Evolutionary conservation across 2,113 vertebrate genomes (phyloP), one percentile per base, ranked within the genome.

Genomic region (Heliornis fulica): DNA sequence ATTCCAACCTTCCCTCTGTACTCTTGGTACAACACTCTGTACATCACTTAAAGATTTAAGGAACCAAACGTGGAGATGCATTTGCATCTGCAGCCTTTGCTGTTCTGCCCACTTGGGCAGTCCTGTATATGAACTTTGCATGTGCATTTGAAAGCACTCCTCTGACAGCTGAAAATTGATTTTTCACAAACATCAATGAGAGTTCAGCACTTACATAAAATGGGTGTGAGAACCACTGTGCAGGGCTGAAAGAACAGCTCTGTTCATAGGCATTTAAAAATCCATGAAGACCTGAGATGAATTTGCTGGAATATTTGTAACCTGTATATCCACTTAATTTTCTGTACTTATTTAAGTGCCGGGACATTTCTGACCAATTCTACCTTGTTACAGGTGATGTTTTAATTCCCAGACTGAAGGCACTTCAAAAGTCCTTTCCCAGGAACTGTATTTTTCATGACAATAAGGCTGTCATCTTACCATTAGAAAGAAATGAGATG

Each of bases 401-500:
- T 93, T 96, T 95, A 96, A 92, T 87, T 96, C 81, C 54, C 48
- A 89, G 15, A 51, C 68, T 32, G 60, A 95, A 86, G 31, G 45
- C 15, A 64, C 64, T 90, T 95, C 89, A 63, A 4, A 95, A 89
- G 56, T 74, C 75, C 56, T 96, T 81, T 86, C 72, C 43, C 40
- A 48, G 56, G 40, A 90, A 68, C 71, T 59, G 0, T 74, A 50
- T 69, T 91, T 93, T 94, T 94, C 38, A 11, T 64, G 60, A 85
- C 64, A 93, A 70, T 86, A 83, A 59, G 71, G 10, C 82, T 96
- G 75, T 80, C 59, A 54, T 88, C 34, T 38, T n/a, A 19, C 79
- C 51, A 41, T 50, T 88, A 60, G 43, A 60, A 38, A 60, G 76
- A 81, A 91, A 80, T 79, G 22, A 91, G 74, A 93, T 80, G 71